A percentile compares a stretch with the other conserved stretches of the same genome.
Evolutionary conservation across 2,888 invertebrate genomes (phyloP).

Genomic region (Platypus cylindrus): DNA sequence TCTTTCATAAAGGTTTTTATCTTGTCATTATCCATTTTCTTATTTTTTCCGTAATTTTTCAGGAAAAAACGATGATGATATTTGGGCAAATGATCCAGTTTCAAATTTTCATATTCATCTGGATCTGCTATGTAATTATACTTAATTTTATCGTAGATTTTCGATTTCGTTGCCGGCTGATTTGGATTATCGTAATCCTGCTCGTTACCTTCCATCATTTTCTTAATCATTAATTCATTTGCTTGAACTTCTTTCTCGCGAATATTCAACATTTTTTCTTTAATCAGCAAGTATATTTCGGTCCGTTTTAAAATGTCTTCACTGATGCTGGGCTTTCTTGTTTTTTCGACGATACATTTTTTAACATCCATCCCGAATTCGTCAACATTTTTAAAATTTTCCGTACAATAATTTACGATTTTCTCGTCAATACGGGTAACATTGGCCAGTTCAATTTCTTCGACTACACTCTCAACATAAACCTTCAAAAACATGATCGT

Average conservation of each 20-base stretch:
- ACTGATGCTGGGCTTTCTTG: no score
- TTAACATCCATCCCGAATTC: constrained; percentile 7
- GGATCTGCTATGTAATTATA: no score
- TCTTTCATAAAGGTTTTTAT: constrained; percentile 1
- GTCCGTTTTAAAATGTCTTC: constrained; percentile 6
- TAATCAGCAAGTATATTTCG: constrained; percentile 9
- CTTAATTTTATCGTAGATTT: no score
- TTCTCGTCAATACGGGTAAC: constrained; percentile 5
- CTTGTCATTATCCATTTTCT: not conserved
- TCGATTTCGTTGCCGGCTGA: no score
- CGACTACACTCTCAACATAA: not conserved
- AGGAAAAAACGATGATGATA: no score
- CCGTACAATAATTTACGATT: constrained; percentile 8
- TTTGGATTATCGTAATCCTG: constrained; percentile 1
- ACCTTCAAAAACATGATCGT: not conserved
- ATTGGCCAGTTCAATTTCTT: constrained; percentile 2
- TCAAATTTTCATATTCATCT: no score
- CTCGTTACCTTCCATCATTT: constrained; percentile 2
- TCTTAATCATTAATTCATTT: constrained; percentile 4
- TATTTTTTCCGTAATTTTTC: not conserved
- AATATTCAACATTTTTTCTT: constrained; percentile 8
- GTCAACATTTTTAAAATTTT: constrained; percentile 5
- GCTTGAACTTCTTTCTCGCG: constrained; percentile 8
- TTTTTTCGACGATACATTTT: constrained; percentile 11
- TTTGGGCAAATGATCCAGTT: no score